Evolutionary conservation across 92 coral and sea anemone species (phyloP), one percentile per base, ranked within the genome.

Genomic region (Paramuricea clavata): DNA sequence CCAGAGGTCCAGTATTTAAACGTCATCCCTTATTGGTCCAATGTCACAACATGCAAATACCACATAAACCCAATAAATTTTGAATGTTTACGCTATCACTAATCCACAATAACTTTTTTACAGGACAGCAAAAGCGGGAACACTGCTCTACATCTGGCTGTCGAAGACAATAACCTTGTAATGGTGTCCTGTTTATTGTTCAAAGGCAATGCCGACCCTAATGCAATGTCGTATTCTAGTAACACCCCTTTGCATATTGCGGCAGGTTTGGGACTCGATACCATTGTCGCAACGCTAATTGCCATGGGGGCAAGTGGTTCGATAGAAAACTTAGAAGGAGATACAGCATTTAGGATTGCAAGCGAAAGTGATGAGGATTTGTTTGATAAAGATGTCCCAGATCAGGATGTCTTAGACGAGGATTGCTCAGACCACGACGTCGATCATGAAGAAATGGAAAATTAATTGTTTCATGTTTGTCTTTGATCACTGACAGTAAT

Each of bases 101-200:
- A 30, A 32, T 49, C 3, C 17, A 78, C 12, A 1, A 25, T 19
- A 12, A 19, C 30, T 74, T 65, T 19, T 6, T 21, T 23, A 13
- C 57, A 96, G 99, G 99, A 94, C 90, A 89, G 91, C 21, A 94
- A 92, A 76, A 93, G 98, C 87, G 99, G 99, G 13, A 94, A 94
- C 27, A 87, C 99, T n/a, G 92, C 98, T 0, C 86, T 97, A 10
- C 99, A 97, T 86, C 89, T 91, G 67, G 98, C 99, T 26, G 93
- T 97, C 0, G 99, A 97, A 82, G 84, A 80, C 11, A 71, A 85
- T 52, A 97, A 97, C 61, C 76, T 97, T 6, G 78, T 83, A 12
- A 91, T 97, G 95, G 81, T 87, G 52, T 88, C 90, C 59, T 88
- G 60, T 81, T 81, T 97, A 65, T 68, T 97, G 72, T 90, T 73